These are phyloP conservation scores for Tethea ocularis DNA, from an alignment of 2,888 invertebrate species.

Conservation along the genomic window DNA sequence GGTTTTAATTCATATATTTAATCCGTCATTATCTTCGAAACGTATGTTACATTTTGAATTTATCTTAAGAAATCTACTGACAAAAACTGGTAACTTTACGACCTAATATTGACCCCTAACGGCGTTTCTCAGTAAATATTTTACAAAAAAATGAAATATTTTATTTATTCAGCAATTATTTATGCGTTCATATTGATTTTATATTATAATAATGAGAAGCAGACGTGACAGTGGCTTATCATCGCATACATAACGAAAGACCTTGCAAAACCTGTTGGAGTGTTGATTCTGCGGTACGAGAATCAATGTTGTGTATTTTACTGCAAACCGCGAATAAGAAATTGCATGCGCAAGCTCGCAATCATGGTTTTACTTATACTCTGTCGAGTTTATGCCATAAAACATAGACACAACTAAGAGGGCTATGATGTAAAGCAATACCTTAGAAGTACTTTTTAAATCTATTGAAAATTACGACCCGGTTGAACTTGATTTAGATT, in stretches of 20 bases:
- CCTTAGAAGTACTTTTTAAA: neutral
- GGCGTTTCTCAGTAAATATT: slow-evolving; percentile 1
- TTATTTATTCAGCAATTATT: neutral
- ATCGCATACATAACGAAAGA: slow-evolving; percentile 15
- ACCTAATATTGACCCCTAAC: neutral
- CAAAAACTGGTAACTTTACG: neutral
- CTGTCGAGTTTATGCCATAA: neutral
- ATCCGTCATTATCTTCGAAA: too few relatives aligned
- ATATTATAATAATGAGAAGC: slow-evolving; percentile 4
- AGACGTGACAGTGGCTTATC: slow-evolving; percentile 17
- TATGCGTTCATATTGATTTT: slow-evolving; percentile 6
- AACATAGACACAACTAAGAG: neutral
- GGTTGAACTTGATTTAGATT: neutral
- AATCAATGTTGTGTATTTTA: slow-evolving; percentile 10
- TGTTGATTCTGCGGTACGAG: slow-evolving; percentile 11
- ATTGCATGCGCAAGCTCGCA: neutral
- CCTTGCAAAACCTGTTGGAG: slow-evolving; percentile 27
- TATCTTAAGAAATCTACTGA: neutral
- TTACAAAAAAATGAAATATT: neutral
- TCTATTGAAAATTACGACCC: neutral
- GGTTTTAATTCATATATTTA: too few relatives aligned
- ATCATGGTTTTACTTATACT: neutral
- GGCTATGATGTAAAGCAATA: neutral
- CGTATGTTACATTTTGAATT: neutral
- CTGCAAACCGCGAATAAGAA: neutral